Base-by-base conservation (phyloP, 2,888 invertebrate genomes). In the Drosophila aldrichi region DNA sequence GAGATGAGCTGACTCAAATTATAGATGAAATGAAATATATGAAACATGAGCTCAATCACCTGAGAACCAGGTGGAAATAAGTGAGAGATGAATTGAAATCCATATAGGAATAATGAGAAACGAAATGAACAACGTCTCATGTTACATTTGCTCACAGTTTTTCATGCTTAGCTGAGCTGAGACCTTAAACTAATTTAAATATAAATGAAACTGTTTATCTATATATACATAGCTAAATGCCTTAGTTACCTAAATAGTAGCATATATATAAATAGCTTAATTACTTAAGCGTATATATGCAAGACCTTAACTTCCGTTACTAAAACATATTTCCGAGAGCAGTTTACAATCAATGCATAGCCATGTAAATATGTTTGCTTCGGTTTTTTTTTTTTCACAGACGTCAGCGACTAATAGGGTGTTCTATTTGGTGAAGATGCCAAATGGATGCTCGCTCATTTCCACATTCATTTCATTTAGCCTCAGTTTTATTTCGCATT, bases 381-480 rank as follows among this genome's bases (percentile, higher is more conserved):
- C 9, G 9, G 0, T 64, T 38, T 25, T 38, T 20, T 55, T 67
- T 41, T 25, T 62, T 62, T 22, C 59, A 29, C 46, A 32, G 62
- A 38, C n/a, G n/a, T 67, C 36, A 14, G 12, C 14, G 36, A 6
- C 55, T 18, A 41, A 41, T 61, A n/a, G 70, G 29, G 49, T 73
- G 61, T 70, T 73, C 70, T 70, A 79, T 73, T 70, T 87, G 58
- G 48, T 62, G 36, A 60, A 46, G 20, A 54, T 54, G 55, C 20
- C 10, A 76, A 66, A 56, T 57, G 44, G 48, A 25, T 29, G 62
- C 57, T 51, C 61, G 79, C 71, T 79, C 68, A 79, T 74, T 84
- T 85, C 76, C 79, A 70, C 65, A 74, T 78, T 81, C 49, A 63
- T 29, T 65, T 81, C 46, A 63, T 29, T 65, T 70, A 57, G 64